Evolutionary conservation across 2,797 vertebrate species (phyloP), one percentile per base, ranked within the genome.

Genomic region (Sorex maritimensis): DNA sequence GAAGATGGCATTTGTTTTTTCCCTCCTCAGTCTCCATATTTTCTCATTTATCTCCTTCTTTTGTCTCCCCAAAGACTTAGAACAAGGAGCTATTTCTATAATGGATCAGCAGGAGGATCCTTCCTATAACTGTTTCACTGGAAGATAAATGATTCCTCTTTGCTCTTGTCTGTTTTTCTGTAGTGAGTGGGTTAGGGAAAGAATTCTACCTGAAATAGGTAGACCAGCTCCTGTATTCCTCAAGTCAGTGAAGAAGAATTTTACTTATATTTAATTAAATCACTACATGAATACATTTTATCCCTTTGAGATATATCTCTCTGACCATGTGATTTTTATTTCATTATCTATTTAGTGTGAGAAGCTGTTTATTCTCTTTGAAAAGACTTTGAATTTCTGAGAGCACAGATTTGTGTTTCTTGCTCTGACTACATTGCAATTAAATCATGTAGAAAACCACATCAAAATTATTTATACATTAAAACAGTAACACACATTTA

Each of bases 191-290:
- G 3, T 71, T 38, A 77, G 6, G 21, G 44, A 13, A 86, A 86
- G 21, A 21, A 46, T 38, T 12, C 19, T 19, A 1, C 41, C 12
- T 13, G 58, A 61, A 4, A 71, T 15, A 38, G 14, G 52, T 55
- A 55, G 52, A 55, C 10, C n/a, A 68, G 73, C 55, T 78, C 11
- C 28, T 58, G 0, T 34, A 55, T 78, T 86, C 63, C n/a, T 14
- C 34, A 63, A 88, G 69, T 77, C 72, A 92, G 19, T 10, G 1
- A 38, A 75, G 69, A 67, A 55, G n/a, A 55, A 75, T 52, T 89
- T 68, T 79, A 61, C 55, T 95, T 8, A 28, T 71, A 44, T 44
- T 63, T 65, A 68, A 52, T 75, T 61, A 71, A 41, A 44, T 78
- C 41, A 71, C 11, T 78, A 41, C 30, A 28, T 71, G 26, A 89